Conservation (phyloP, 1,140 invertebrate species). For the Bilobella aurantiaca region DNA sequence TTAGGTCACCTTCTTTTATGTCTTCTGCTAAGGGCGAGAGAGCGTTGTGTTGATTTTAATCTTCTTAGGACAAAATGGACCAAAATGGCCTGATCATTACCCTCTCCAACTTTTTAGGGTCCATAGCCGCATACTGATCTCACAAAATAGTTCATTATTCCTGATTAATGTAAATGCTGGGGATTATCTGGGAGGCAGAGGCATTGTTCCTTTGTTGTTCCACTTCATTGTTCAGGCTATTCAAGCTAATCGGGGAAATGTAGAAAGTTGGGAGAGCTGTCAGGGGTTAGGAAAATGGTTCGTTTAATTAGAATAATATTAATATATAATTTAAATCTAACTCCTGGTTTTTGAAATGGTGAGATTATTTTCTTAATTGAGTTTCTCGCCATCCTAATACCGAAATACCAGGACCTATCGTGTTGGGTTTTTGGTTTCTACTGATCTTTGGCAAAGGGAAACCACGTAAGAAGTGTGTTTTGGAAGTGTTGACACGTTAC, state of each 20-base stretch:
- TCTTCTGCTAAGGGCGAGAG: not conserved
- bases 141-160: conserved; percentile 7
- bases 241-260: no score
- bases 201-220: no score
- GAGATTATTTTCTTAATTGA: no score
- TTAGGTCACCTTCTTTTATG: not conserved
- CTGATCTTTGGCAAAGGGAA: not conserved
- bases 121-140: not conserved
- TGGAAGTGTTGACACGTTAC: conserved; percentile 5
- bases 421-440: not conserved
- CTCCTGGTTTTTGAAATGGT: no score
- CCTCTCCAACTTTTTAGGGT: not conserved
- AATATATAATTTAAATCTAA: no score
- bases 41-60: not conserved
- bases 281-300: no score
- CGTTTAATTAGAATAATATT: no score
- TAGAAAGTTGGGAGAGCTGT: no score
- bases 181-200: not conserved
- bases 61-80: not conserved
- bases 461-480: not conserved
- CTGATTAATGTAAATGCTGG: not conserved
- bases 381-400: no score
- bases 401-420: no score
- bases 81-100: not conserved
- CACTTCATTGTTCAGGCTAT: no score